Conservation (phyloP, 2,113 vertebrate species). For the Nesoenas mayeri region DNA sequence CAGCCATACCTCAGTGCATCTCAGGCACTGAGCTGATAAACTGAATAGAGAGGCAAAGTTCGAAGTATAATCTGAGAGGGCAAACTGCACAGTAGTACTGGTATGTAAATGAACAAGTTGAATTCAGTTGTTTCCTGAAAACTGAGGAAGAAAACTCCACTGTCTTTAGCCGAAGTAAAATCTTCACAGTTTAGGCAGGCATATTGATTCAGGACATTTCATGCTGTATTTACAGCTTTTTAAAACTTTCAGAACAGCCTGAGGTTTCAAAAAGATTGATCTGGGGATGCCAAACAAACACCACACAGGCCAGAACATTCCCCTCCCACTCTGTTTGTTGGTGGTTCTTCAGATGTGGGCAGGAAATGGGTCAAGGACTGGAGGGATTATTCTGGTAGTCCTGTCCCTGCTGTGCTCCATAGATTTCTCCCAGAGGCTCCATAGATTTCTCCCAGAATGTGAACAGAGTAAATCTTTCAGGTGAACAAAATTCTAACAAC, state of each 20-base stretch:
- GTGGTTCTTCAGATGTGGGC: slow-evolving; percentile 35
- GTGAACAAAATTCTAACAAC: not conserved
- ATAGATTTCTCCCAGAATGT: not conserved
- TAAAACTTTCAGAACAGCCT: not conserved
- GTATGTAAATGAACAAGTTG: not conserved
- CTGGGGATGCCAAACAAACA: not conserved
- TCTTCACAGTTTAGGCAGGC: not conserved
- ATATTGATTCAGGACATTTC: not conserved
- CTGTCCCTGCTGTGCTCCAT: not conserved
- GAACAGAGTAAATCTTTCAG: not conserved
- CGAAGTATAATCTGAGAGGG: not conserved
- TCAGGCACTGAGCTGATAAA: not conserved
- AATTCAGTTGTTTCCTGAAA: not conserved
- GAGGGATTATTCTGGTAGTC: not conserved
- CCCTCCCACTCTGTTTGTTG: not conserved
- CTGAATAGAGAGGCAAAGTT: not conserved
- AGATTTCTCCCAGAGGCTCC: not conserved
- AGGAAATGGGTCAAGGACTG: not conserved
- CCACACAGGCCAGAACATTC: not conserved
- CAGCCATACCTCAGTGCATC: not conserved
- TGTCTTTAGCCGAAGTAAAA: not conserved
- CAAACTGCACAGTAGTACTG: not conserved
- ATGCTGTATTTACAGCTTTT: not conserved
- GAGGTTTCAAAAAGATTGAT: slow-evolving; percentile 33
- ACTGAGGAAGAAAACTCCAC: not conserved